Base-by-base conservation (phyloP, 2,888 invertebrate species). In the Quadroppia sp. region DNA sequence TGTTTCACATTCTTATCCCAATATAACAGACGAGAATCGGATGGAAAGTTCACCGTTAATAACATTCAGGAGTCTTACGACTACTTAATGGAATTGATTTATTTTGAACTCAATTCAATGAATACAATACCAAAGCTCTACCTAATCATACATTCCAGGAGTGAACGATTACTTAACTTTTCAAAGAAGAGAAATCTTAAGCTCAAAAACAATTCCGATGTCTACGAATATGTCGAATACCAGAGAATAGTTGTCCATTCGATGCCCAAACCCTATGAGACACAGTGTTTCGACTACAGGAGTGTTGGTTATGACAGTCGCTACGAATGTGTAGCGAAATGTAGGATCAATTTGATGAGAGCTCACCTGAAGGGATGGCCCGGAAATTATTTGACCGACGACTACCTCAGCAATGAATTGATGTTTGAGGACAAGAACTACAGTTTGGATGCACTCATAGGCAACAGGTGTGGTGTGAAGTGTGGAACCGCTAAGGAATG, bases 1-100 rank as follows among this genome's bases (percentile, higher is more conserved):
- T 64, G 64, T 36, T 64, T 40, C 17, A 64, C 64, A 40, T 40
- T 64, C 20, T 32, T 32, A 7, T 64, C 40, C 1, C 64, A 64
- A 40, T 32, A 17, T 1, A 15, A 61, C 3, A 11, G n/a, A n/a
- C n/a, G n/a, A 36, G 64, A 64, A 23, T 23, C 32, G 6, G 40
- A 40, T 6, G 23, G 40, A 1, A 36, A n/a, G 11, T 64, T 20
- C 23, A 40, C 13, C 3, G 9, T 40, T 40, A 17, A 17, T 1
- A 40, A 64, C 20, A 17, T 2, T 9, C 20, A 36, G 11, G 20
- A 9, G 1, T 20, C 20, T 9, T 20, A 36, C 3, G 40, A 64
- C 20, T 20, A 50, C 13, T 15, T 15, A 56, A 30, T 30, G 2
- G 0, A 56, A 17, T 23, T 45, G 45, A 15, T 11, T 45, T 45